Evolutionary conservation across 2,113 vertebrate genomes (phyloP).

Genomic region (Cyanistes caeruleus): DNA sequence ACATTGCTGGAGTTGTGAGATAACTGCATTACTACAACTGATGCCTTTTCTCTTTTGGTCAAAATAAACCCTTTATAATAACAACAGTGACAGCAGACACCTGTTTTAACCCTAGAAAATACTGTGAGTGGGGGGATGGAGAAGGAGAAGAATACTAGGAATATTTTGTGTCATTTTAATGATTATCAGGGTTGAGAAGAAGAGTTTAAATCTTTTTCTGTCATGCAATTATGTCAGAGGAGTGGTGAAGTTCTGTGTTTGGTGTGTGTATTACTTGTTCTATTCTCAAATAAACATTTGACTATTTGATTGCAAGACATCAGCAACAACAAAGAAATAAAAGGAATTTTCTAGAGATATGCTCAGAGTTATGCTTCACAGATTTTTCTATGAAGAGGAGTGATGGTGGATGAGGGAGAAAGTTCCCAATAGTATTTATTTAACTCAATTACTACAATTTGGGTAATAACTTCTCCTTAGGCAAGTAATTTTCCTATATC

Average conservation of each 20-base stretch:
- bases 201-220: neutral
- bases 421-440: neutral
- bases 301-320: neutral
- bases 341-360: neutral
- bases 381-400: neutral
- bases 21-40: neutral
- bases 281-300: neutral
- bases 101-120: neutral
- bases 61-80: neutral
- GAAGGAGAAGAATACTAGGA: neutral
- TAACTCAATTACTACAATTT: neutral
- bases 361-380: neutral
- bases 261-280: neutral
- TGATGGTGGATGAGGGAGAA: neutral
- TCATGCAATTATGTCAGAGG: neutral
- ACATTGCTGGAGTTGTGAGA: neutral
- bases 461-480: neutral
- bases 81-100: neutral
- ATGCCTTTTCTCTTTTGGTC: neutral
- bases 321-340: neutral
- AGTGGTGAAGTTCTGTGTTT: neutral
- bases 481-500: neutral
- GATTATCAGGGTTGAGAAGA: neutral
- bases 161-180: neutral
- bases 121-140: accelerated